Percentiles rank a stretch among this genome's conserved stretches.
phyloP scores from a whole-genome alignment of 2,888 invertebrate genomes.

The Cantharis rustica region DNA sequence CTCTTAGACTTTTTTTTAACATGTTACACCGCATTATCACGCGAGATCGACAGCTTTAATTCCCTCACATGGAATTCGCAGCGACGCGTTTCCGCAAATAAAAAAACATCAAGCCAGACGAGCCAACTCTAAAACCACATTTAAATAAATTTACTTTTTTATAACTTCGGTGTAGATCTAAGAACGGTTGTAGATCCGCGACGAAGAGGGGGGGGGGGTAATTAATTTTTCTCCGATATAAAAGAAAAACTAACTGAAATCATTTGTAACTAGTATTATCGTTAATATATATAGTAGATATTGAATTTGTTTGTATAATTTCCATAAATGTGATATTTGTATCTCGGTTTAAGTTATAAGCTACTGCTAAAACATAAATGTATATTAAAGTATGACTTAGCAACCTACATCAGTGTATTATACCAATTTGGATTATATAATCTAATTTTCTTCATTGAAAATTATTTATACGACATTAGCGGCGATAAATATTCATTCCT shows the following conservation, averaged over 20 bases:
- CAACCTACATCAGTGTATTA: background rate
- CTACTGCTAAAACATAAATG: background rate
- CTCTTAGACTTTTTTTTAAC: background rate
- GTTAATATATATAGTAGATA: background rate
- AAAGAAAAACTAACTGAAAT: background rate
- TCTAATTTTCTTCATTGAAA: background rate
- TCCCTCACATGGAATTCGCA: background rate
- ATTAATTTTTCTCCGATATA: background rate
- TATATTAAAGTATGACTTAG: background rate
- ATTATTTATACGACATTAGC: background rate
- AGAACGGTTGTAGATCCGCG: background rate
- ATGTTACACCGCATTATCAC: conserved; percentile 1
- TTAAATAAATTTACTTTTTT: background rate
- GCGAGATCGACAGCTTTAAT: conserved; percentile 3
- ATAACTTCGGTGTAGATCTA: background rate
- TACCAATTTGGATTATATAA: background rate
- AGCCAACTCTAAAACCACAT: background rate
- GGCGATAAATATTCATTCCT: background rate
- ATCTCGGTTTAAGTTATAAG: background rate
- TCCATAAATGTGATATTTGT: background rate
- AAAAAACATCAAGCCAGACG: background rate
- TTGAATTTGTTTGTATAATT: background rate
- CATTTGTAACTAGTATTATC: background rate
- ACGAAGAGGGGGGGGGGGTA: background rate
- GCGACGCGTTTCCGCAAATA: background rate